Base-by-base conservation (phyloP, 2,113 vertebrate species). In the Pituophis catenifer region DNA sequence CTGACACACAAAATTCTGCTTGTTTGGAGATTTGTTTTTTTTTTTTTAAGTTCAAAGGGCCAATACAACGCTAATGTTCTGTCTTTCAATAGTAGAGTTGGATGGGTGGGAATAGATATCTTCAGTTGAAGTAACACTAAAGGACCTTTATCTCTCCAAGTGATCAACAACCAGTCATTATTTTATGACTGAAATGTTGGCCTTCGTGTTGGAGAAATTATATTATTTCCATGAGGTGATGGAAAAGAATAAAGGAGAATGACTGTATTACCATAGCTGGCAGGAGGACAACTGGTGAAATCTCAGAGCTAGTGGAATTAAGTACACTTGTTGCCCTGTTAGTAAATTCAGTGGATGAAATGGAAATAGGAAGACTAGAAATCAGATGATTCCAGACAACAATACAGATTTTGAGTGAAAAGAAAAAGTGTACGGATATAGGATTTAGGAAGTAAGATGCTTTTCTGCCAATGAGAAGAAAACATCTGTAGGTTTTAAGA, bases 81-180 rank as follows among this genome's bases (percentile, higher is more conserved):
- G 53, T 23, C 92, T 86, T 90, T 89, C 50, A 0, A 5, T 19
- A 1, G 5, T 21, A 53, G 55, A 21, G 24, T 5, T 11, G 24
- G 24, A 1, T 44, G 55, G 58, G 50, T n/a, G 81, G 24, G 11
- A 59, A 9, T 0, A 0, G 54, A 23, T 88, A 93, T 59, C 92
- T 94, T 94, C 75, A 94, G 89, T 23, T 90, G 89, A 88, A n/a
- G 58, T n/a, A 93, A 92, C 95, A 95, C 92, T 19, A 26, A 54
- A 89, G 23, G n/a, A 38, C 12, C 13, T 55, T 23, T 54, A 48
- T 15, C 2, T 10, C 2, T 52, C 50, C 48, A 19, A 9, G 21
- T 9, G 17, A 54, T 23, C n/a, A 21, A 0, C 57, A 38, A 15
- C 21, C 8, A 8, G 21, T 48, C 9, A 2, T 54, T n/a, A 33